These are phyloP conservation scores for Lota lota DNA, from an alignment of 2,113 vertebrate species.

Conservation along the genomic window DNA sequence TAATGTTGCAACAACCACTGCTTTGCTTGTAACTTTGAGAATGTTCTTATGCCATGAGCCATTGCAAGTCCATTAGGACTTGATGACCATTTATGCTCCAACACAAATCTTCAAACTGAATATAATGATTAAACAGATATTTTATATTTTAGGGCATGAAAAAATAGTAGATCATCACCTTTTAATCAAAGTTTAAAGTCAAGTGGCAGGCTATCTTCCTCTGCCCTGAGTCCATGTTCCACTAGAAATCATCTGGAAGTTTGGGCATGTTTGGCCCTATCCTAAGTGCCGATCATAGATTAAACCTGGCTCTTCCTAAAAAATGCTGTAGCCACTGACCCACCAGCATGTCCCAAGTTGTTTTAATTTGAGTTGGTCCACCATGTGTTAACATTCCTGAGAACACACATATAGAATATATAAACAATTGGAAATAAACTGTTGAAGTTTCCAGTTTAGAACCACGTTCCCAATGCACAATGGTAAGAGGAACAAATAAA, in stretches of 20 bases:
- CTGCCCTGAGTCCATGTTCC: too few relatives aligned
- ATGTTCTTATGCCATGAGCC: too few relatives aligned
- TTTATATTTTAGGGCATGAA: too few relatives aligned
- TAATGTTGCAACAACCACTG: too few relatives aligned
- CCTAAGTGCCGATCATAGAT: constrained; percentile 16
- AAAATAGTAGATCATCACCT: too few relatives aligned
- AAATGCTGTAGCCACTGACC: constrained; percentile 40
- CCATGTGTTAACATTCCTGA: not conserved
- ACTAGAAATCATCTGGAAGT: constrained; percentile 13
- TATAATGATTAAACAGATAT: too few relatives aligned
- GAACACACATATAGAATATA: constrained; percentile 24
- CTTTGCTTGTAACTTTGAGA: too few relatives aligned
- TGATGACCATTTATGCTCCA: too few relatives aligned
- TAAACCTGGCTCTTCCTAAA: constrained; percentile 12
- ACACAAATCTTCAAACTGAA: too few relatives aligned
- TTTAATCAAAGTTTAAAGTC: too few relatives aligned
- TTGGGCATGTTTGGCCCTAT: constrained; percentile 11
- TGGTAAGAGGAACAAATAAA: constrained; percentile 12
- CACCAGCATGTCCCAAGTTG: constrained; percentile 28
- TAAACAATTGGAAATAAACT: constrained; percentile 14
- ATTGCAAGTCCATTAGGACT: too few relatives aligned
- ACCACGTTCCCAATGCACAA: constrained; percentile 18
- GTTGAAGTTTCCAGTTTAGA: constrained; percentile 37
- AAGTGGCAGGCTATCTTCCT: too few relatives aligned
- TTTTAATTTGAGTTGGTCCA: not conserved